Evolutionary conservation across 2,113 vertebrate species (phyloP), one percentile per base, ranked within the genome.

Genomic region (Proteles cristata): DNA sequence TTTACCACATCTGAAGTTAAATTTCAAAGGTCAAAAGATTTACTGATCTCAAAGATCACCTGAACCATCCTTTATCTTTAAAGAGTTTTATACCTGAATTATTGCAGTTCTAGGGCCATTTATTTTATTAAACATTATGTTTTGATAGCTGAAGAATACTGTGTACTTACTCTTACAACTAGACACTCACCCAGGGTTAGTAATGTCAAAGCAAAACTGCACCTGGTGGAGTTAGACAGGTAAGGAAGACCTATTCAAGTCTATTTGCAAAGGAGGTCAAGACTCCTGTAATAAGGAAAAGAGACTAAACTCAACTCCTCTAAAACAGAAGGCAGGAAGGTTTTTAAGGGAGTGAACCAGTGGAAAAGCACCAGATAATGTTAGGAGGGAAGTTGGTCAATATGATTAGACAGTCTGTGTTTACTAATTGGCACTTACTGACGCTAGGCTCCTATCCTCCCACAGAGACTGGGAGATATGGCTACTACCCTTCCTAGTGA

Each of bases 1-100:
- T 94, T 50, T 11, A 45, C 19, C 66, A 85, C 25, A 79, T 61
- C 8, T 15, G 45, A 82, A 17, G 11, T 71, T 90, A 92, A 82
- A 48, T 81, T 88, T 94, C 7, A 92, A 93, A 83, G 33, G 55
- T 23, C 39, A 79, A 85, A 94, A 58, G 17, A 35, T 80, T 88
- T 86, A 87, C 4, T 58, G n/a, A 53, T 26, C 66, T 50, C 28
- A 61, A 90, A 95, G 39, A 69, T 84, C 31, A 92, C 79, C 74
- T 87, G 45, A 94, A 81, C 12, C 33, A 81, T 88, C 2, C 1
- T 94, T 84, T 86, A 81, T 79, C 25, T 92, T 48, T 50, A 71
- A 19, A 84, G 33, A 85, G 45, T 7, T 91, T 39, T 92, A 35
- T 9, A 66, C 23, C 35, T 65, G 25, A 88, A 86, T 97, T 69